Evolutionary conservation across 2,888 invertebrate species (phyloP).

Genomic region (Lithophane socia): DNA sequence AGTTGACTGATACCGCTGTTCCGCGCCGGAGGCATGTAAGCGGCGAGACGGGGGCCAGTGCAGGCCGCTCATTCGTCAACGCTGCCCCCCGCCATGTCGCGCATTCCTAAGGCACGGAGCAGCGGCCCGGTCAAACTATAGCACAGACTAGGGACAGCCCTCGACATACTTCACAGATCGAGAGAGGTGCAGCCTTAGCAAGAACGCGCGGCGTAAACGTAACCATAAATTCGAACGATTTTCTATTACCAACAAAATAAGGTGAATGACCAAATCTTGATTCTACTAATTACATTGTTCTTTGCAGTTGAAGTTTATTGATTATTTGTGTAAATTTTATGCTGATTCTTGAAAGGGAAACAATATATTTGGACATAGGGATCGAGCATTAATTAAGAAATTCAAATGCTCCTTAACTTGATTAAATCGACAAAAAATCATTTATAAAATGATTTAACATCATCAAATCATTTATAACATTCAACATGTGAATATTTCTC

Average conservation of each 20-base stretch:
- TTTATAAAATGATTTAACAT: constrained; percentile 42
- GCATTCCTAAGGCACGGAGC: no score
- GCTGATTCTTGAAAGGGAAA: neutral
- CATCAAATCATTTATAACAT: no score
- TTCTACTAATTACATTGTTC: neutral
- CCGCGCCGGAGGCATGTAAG: no score
- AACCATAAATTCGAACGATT: no score
- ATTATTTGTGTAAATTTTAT: constrained; percentile 10
- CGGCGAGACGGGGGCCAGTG: no score
- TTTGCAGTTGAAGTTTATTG: neutral
- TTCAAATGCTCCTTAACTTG: neutral
- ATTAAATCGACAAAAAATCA: constrained; percentile 29
- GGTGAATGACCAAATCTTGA: neutral
- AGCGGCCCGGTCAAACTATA: no score
- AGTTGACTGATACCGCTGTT: no score
- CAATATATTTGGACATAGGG: neutral
- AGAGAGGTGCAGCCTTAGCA: neutral
- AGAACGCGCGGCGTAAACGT: neutral
- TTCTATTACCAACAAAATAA: neutral
- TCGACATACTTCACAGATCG: neutral
- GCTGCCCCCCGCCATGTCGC: no score
- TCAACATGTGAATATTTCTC: no score
- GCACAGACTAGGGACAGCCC: neutral
- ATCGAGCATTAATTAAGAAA: neutral
- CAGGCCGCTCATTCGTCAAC: no score